A percentile compares a stretch with the other conserved stretches of the same genome.
These are phyloP conservation scores for Ectropis grisescens DNA, from an alignment of 1,140 invertebrate species.

Conservation along the genomic window DNA sequence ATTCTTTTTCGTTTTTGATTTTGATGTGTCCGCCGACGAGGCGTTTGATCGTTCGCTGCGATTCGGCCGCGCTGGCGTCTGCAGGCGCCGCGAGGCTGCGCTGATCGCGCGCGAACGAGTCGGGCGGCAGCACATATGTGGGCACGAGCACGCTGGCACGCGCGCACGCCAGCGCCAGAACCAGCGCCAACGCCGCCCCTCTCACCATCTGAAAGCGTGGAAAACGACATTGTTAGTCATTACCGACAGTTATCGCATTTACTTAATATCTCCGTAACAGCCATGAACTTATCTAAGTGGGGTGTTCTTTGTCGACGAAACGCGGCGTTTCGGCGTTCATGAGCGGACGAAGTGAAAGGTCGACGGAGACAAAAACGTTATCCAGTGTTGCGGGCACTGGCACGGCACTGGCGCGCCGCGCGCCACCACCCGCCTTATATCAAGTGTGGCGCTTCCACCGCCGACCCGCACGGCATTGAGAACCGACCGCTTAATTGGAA, in stretches of 20 bases:
- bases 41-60: conserved; percentile 69
- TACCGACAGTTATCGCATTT: too few relatives aligned
- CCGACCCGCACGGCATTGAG: conserved; percentile 62
- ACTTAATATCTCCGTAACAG: too few relatives aligned
- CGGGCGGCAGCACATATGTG: conserved; percentile 65
- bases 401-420: conserved; percentile 43
- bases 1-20: conserved; percentile 50
- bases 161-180: conserved; percentile 57
- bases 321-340: conserved; percentile 33
- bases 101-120: conserved; percentile 65
- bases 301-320: conserved; percentile 39
- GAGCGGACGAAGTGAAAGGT: conserved; percentile 60
- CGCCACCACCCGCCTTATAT: conserved; percentile 60
- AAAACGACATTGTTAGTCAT: too few relatives aligned
- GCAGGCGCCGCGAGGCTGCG: conserved; percentile 40
- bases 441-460: conserved; percentile 47
- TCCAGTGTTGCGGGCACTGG: conserved; percentile 25
- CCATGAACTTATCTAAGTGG: conserved; percentile 56
- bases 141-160: conserved; percentile 64
- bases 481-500: conserved; percentile 67
- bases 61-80: conserved; percentile 41
- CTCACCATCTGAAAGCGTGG: conserved; percentile 65
- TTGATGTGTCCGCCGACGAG: conserved; percentile 75
- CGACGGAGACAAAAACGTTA: conserved; percentile 44
- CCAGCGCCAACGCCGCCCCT: conserved; percentile 59